phyloP scores from a whole-genome alignment of 2,888 invertebrate genomes.

The Cremastinae sp. region DNA sequence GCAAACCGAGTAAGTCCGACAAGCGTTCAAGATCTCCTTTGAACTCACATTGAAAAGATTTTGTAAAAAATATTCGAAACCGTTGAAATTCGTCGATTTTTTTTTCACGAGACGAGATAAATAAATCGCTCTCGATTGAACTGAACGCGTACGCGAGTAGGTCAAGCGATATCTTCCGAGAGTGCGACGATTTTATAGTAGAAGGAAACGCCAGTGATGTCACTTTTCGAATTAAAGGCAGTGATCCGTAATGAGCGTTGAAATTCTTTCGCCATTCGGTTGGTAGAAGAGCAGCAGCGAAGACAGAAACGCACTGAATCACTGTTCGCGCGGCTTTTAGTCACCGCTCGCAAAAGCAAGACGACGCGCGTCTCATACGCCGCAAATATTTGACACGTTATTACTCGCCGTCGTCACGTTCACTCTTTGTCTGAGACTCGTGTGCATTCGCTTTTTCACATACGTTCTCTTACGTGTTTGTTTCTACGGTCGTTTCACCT shows the following conservation, averaged over 20 bases:
- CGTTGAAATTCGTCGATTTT: not conserved
- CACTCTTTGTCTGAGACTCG: not conserved
- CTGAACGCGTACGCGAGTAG: constrained; percentile 46
- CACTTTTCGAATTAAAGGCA: constrained; percentile 62
- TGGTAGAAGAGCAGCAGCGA: constrained; percentile 28
- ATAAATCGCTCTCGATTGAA: constrained; percentile 1
- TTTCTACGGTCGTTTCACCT: constrained; percentile 15
- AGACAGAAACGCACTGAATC: constrained; percentile 62
- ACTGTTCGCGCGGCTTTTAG: constrained; percentile 61
- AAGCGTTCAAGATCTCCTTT: not conserved
- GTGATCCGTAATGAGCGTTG: constrained; percentile 60
- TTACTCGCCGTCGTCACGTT: constrained; percentile 13
- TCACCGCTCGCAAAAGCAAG: constrained; percentile 54
- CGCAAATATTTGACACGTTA: constrained; percentile 44
- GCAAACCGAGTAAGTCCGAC: constrained; percentile 74
- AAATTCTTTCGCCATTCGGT: constrained; percentile 51
- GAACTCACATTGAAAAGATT: not conserved
- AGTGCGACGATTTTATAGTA: constrained; percentile 34
- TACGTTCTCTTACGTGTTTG: not conserved
- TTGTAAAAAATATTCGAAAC: not conserved
- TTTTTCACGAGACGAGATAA: not conserved
- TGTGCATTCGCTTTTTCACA: not conserved
- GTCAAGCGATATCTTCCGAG: constrained; percentile 27
- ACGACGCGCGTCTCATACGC: constrained; percentile 29
- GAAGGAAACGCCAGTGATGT: constrained; percentile 61